These are phyloP conservation scores for Conomelus anceps DNA, from an alignment of 2,888 invertebrate genomes.

Conservation along the genomic window DNA sequence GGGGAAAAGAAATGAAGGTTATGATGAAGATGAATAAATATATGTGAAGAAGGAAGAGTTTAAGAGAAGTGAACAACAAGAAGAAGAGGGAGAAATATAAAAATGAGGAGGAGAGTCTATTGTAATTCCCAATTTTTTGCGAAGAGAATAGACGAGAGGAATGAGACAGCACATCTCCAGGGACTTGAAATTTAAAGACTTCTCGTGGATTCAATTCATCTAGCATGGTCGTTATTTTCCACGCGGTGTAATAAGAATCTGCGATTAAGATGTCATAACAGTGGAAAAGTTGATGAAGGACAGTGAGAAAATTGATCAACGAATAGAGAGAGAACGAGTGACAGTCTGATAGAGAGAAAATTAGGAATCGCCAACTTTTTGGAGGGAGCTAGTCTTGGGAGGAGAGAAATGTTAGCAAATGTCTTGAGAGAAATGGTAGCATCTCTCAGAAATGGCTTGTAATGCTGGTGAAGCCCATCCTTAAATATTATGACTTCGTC, in stretches of 20 bases:
- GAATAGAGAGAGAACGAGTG: neutral
- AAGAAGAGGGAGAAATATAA: too few species aligned
- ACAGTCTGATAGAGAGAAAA: neutral
- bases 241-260: neutral
- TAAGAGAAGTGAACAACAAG: too few species aligned
- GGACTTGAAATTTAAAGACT: neutral
- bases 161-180: neutral
- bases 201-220: neutral
- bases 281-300: neutral
- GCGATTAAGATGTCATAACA: neutral
- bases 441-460: neutral
- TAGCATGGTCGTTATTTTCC: neutral
- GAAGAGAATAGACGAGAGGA: neutral
- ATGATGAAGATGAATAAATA: too few species aligned
- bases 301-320: neutral
- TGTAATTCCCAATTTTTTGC: neutral
- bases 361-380: too few species aligned
- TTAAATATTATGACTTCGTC: neutral
- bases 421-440: neutral
- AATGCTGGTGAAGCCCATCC: too few species aligned
- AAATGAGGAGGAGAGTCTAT: neutral
- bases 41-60: too few species aligned
- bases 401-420: too few species aligned
- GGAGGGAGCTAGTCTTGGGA: neutral
- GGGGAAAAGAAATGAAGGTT: too few species aligned